Evolutionary conservation across 2,113 vertebrate species (phyloP).

Genomic region (Spilogale gracilis): DNA sequence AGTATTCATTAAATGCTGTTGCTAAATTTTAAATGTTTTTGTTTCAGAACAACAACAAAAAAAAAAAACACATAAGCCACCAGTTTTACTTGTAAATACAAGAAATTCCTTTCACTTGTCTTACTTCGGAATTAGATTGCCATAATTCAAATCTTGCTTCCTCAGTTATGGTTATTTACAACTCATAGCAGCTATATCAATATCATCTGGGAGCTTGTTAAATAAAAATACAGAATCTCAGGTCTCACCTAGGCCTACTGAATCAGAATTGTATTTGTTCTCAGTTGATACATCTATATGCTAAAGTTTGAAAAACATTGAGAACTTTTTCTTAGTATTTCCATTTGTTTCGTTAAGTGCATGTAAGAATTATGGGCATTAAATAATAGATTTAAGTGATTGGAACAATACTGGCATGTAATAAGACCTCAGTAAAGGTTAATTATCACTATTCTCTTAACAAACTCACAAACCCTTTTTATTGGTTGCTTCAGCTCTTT

Average conservation of each 20-base stretch:
- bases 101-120: constrained; percentile 31
- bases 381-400: not conserved
- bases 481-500: not conserved
- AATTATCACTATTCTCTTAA: not conserved
- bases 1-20: not conserved
- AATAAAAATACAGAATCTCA: not conserved
- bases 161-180: not conserved
- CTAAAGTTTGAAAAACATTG: constrained; percentile 11
- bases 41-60: not conserved
- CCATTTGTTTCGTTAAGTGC: constrained; percentile 1
- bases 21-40: constrained; percentile 36
- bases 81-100: constrained; percentile 47
- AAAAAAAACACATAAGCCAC: not conserved
- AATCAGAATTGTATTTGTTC: constrained; percentile 8
- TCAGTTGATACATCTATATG: not conserved
- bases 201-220: not conserved
- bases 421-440: not conserved
- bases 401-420: not conserved
- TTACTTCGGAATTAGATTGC: constrained; percentile 15
- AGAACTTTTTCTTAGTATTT: constrained; percentile 35
- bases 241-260: not conserved
- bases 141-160: constrained; percentile 7
- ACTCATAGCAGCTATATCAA: not conserved
- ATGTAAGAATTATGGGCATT: not conserved
- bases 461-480: not conserved